Evolutionary conservation across 2,888 invertebrate species (phyloP).

Genomic region (Steromphala cineraria): DNA sequence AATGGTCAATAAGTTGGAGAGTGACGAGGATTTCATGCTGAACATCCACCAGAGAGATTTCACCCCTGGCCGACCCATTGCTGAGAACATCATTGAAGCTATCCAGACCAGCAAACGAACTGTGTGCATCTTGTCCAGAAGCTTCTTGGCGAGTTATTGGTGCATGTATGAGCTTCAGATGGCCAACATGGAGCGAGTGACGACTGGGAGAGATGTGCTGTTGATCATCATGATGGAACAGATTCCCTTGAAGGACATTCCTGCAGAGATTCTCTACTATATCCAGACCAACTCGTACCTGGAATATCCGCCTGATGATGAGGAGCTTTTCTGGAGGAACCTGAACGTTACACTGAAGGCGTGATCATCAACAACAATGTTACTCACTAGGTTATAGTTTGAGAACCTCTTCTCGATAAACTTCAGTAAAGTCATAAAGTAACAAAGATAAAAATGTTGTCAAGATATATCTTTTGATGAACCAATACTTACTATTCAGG

Average conservation of each 20-base stretch:
- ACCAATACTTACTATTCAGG: too few relatives aligned
- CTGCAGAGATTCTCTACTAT: slow-evolving; percentile 1
- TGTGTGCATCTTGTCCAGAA: slow-evolving; percentile 30
- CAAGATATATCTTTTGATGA: too few relatives aligned
- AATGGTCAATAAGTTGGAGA: not conserved
- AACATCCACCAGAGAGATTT: slow-evolving; percentile 39
- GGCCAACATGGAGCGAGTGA: slow-evolving; percentile 26
- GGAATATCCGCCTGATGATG: not conserved
- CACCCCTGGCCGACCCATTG: slow-evolving; percentile 31
- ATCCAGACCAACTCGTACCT: slow-evolving; percentile 24
- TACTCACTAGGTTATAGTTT: too few relatives aligned
- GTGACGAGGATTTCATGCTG: not conserved
- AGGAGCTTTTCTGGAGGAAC: slow-evolving; percentile 16
- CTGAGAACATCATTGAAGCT: slow-evolving; percentile 33
- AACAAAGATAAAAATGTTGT: too few relatives aligned
- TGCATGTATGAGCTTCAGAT: slow-evolving; percentile 44
- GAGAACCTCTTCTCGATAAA: too few relatives aligned
- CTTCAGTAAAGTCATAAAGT: too few relatives aligned
- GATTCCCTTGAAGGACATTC: not conserved
- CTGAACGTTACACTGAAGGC: not conserved
- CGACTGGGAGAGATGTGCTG: slow-evolving; percentile 26
- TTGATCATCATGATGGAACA: slow-evolving; percentile 23
- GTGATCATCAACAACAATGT: not conserved
- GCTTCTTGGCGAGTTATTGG: slow-evolving; percentile 32
- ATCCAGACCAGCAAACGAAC: slow-evolving; percentile 38